Conservation (phyloP, 2,113 vertebrate genomes). For the mouse (Mus musculus) region GRCm39 chr10:128518001-128518500, state of each 20-base stretch:
- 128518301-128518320: background rate
- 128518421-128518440: constrained; percentile 50
- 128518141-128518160: background rate
- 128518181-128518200: background rate
- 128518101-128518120: background rate
- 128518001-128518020: background rate
- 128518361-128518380: background rate
- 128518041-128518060: too few species aligned
- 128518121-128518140: background rate
- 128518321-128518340: background rate
- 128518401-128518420: constrained; percentile 41
- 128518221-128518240: background rate
- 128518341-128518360: background rate
- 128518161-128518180: background rate
- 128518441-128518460: constrained; percentile 44
- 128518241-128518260: background rate
- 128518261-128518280: background rate
- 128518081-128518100: background rate
- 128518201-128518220: background rate
- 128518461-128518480: constrained; percentile 50
- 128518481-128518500: constrained; percentile 18
- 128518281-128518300: too few species aligned
- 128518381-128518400: background rate
- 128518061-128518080: background rate
- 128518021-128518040: background rate